Base-by-base conservation (phyloP, 1,140 invertebrate species). In the Zeugodacus cucurbitae region DNA sequence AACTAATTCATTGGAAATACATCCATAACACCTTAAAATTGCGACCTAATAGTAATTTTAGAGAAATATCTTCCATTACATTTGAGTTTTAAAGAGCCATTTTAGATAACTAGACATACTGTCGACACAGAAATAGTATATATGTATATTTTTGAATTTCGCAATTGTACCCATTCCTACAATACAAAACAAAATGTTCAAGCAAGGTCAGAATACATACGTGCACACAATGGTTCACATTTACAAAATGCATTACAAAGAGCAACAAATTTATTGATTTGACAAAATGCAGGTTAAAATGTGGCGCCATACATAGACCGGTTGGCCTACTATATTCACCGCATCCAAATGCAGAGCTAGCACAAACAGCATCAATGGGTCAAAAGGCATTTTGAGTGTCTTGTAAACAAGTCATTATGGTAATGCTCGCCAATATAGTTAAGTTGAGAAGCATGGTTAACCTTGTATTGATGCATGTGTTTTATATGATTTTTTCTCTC, bases 341-440 rank as follows among this genome's bases (percentile, higher is more conserved):
- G 74, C 74, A 48, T 82, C 74, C 74, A 82, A 82, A 10, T 29
- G n/a, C 41, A 26, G 48, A 26, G 22, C 74, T 4, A 10, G 22
- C 41, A 82, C n/a, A 48, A 82, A 82, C 8, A 48, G 74, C 29
- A 44, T 1, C 41, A 26, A 48, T 82, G 26, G 41, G 41, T 82
- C 74, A 82, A 48, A 48, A 48, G 74, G 74, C 74, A 82, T 8
- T 48, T n/a, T 82, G 37, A 48, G 41, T 82, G 74, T 29, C 41
- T 17, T 26, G n/a, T 82, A 82, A 82, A 82, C n/a, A 82, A 82
- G 8, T 48, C 74, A 48, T 82, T 48, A 82, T 29, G 48, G 74
- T 48, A 41, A 26, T 82, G 41, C 4, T 26, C 74, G 26, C 11
- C 17, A 22, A 26, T 41, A 82, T 82, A 48, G 41, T 74, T 37